Evolutionary conservation across 2,113 vertebrate species (phyloP).

Genomic region (Tyrannus savana): DNA sequence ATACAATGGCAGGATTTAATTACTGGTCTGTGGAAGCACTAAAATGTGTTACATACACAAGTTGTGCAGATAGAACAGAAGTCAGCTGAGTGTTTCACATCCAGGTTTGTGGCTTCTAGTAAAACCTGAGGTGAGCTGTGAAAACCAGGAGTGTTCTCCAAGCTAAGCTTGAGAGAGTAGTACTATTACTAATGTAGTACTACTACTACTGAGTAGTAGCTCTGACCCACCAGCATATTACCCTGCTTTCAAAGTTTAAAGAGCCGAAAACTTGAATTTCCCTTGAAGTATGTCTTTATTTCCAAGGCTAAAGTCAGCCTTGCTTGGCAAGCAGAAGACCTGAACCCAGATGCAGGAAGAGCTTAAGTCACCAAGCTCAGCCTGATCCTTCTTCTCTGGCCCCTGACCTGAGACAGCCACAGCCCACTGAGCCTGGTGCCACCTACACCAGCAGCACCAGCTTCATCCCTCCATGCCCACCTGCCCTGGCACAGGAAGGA

Average conservation of each 20-base stretch:
- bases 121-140: background rate
- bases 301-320: background rate
- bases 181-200: no score
- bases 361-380: background rate
- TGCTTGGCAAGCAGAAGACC: background rate
- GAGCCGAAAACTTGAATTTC: background rate
- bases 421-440: background rate
- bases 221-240: background rate
- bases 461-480: constrained; percentile 25
- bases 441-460: background rate
- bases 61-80: background rate
- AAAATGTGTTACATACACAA: background rate
- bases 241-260: background rate
- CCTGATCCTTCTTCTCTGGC: background rate
- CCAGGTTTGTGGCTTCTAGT: background rate
- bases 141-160: background rate
- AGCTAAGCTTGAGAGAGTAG: no score
- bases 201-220: background rate
- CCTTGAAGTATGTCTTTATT: background rate
- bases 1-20: constrained; percentile 42
- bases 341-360: background rate
- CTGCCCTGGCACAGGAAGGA: constrained; percentile 24
- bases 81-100: background rate
- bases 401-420: accelerated
- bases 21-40: background rate